A percentile compares a stretch with the other conserved stretches of the same genome.
These are phyloP conservation scores for Silurus meridionalis DNA, from an alignment of 2,113 vertebrate species.

Conservation along the genomic window DNA sequence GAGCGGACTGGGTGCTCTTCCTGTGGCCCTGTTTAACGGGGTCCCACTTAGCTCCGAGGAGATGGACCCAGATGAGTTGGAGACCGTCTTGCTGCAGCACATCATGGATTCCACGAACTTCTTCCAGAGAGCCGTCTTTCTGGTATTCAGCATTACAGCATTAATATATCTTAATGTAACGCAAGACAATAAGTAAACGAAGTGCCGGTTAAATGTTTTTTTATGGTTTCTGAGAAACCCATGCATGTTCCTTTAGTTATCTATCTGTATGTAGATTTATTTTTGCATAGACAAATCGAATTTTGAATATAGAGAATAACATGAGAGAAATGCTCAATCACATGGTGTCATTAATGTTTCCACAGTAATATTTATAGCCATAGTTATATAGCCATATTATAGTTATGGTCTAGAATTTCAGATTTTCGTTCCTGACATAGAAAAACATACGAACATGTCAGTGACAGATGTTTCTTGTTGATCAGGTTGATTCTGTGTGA, in stretches of 20 bases:
- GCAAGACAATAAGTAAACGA: not conserved
- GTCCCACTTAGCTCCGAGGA: conserved; percentile 81
- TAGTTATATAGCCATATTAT: no score
- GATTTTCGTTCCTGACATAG: not conserved
- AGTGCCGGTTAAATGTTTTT: no score
- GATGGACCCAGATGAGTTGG: conserved; percentile 81
- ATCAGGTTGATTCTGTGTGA: not conserved
- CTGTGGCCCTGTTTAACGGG: conserved; percentile 92
- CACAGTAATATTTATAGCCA: not conserved
- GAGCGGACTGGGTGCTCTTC: conserved; percentile 83
- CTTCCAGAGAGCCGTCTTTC: conserved; percentile 87
- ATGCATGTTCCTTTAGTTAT: no score
- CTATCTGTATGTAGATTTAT: no score
- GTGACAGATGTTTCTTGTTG: not conserved
- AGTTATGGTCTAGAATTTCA: not conserved
- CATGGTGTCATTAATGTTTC: not conserved
- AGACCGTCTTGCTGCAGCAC: conserved; percentile 81
- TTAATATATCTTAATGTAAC: not conserved
- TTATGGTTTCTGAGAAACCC: no score
- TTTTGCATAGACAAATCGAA: no score
- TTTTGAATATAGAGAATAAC: not conserved
- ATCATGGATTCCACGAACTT: conserved; percentile 80
- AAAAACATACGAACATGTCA: not conserved
- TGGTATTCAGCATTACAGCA: conserved; percentile 70
- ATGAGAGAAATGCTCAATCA: not conserved